Base-by-base conservation (phyloP, 2,113 vertebrate species). In the Heliornis fulica region DNA sequence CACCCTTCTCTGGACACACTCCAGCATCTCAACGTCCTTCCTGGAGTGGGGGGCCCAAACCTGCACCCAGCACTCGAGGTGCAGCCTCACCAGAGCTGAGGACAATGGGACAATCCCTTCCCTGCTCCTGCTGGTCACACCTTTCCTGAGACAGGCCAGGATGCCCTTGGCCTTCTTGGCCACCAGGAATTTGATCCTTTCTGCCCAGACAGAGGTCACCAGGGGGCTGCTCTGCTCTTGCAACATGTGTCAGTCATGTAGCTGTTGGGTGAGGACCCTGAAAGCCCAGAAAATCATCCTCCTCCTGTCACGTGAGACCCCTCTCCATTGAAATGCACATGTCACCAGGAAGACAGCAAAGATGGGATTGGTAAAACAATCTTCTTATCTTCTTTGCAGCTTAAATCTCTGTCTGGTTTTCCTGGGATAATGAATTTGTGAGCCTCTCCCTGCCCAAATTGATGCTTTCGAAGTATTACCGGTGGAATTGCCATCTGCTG, bases 301-400 rank as follows among this genome's bases (percentile, higher is more conserved):
- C 26, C 56, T 66, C 7, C 16, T 4, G 53, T 3, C n/a, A 5
- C 0, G 1, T 1, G 13, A 81, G 46, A 45, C 13, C 46, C 25
- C 60, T 64, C 83, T 41, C 45, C 0, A 2, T 45, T 76, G 61
- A 86, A 97, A 80, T 2, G 63, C 90, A 68, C 23, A 14, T 13
- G 40, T 66, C 13, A 2, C 10, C 1, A 41, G 60, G 29, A 72
- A 89, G 93, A 64, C 87, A 88, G 83, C 59, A 74, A 74, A 74
- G 54, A 97, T 41, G 78, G 65, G 75, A 75, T 32, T 80, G 57
- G 32, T 50, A 10, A 60, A 84, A 66, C 81, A 79, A 69, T 76
- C 96, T 97, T 76, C 89, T 97, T 78, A 96, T 93, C 60, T 68
- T 76, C 83, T 92, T 87, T 89, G 34, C 56, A 72, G 92, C 71